phyloP scores from a whole-genome alignment of 2,888 invertebrate species.

The Gymnosoma rotundatum region DNA sequence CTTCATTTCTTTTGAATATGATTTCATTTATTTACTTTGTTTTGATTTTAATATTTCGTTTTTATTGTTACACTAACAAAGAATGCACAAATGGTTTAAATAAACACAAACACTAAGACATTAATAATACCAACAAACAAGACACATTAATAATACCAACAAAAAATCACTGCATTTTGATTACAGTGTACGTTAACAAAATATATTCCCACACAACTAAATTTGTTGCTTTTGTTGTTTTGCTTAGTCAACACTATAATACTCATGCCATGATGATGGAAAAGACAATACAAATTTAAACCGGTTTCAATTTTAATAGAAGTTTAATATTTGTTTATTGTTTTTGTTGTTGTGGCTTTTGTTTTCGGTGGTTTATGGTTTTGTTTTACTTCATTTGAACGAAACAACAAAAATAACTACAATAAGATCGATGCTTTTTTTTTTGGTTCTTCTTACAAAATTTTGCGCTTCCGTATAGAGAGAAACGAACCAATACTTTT shows the following conservation, averaged over 20 bases:
- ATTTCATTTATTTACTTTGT: conserved; percentile 64
- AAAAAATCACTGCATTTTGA: conserved; percentile 56
- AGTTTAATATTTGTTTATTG: conserved; percentile 48
- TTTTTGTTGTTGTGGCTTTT: conserved; percentile 22
- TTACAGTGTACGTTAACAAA: conserved; percentile 41
- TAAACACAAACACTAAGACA: conserved; percentile 13
- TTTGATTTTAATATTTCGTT: conserved; percentile 63
- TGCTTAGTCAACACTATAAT: conserved; percentile 63
- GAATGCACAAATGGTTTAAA: conserved; percentile 32
- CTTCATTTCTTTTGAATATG: conserved; percentile 49
- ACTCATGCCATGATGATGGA: conserved; percentile 10
- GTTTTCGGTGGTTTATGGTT: conserved; percentile 45
- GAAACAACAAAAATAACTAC: conserved; percentile 57
- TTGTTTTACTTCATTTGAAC: conserved; percentile 60
- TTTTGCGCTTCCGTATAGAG: conserved; percentile 67
- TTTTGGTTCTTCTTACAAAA: conserved; percentile 46
- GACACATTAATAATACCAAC: conserved; percentile 1
- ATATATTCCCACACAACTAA: conserved; percentile 59
- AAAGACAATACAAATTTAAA: conserved; percentile 61
- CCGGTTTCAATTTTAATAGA: conserved; percentile 66
- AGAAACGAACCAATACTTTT: conserved; percentile 30
- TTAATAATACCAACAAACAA: conserved; percentile 21
- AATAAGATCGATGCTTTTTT: conserved; percentile 53
- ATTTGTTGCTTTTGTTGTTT: conserved; percentile 21
- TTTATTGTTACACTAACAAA: conserved; percentile 57